Conservation (phyloP, 2,888 invertebrate species). For the Pardosa pseudoannulata region DNA sequence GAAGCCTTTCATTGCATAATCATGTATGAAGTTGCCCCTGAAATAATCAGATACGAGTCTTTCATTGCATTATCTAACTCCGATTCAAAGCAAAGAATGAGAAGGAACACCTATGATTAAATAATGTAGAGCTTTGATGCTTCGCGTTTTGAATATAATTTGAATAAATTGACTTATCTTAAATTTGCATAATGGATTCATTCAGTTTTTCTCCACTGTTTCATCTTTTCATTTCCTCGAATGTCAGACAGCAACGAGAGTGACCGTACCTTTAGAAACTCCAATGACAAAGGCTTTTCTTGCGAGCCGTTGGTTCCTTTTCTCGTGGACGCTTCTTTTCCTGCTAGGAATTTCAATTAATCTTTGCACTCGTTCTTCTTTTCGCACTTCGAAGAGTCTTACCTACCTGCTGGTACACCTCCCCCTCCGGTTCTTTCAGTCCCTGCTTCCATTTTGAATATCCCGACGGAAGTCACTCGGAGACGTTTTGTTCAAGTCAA, state of each 20-base stretch:
- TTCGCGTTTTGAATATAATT: not conserved
- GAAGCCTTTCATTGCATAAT: too few species aligned
- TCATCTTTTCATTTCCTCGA: not conserved
- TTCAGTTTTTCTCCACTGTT: not conserved
- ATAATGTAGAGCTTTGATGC: not conserved
- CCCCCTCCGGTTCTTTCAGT: not conserved
- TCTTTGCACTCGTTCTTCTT: slow-evolving; percentile 19
- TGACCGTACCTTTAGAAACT: too few species aligned
- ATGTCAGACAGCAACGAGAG: not conserved
- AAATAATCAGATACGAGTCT: not conserved
- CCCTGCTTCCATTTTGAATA: slow-evolving; percentile 2
- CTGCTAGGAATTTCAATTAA: slow-evolving; percentile 46
- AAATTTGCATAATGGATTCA: not conserved
- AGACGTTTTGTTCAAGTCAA: slow-evolving; percentile 33
- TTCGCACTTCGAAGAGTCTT: not conserved
- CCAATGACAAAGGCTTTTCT: not conserved
- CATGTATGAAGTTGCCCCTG: too few species aligned
- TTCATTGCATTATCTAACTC: too few species aligned
- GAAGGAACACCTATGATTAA: not conserved
- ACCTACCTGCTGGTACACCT: not conserved
- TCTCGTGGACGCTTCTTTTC: not conserved
- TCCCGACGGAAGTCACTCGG: slow-evolving; percentile 7
- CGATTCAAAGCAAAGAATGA: not conserved
- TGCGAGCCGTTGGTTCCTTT: not conserved
- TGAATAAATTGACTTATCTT: not conserved